Evolutionary conservation across 1,140 invertebrate genomes (phyloP), one percentile per base, ranked within the genome.

Genomic region (Microplitis demolitor): DNA sequence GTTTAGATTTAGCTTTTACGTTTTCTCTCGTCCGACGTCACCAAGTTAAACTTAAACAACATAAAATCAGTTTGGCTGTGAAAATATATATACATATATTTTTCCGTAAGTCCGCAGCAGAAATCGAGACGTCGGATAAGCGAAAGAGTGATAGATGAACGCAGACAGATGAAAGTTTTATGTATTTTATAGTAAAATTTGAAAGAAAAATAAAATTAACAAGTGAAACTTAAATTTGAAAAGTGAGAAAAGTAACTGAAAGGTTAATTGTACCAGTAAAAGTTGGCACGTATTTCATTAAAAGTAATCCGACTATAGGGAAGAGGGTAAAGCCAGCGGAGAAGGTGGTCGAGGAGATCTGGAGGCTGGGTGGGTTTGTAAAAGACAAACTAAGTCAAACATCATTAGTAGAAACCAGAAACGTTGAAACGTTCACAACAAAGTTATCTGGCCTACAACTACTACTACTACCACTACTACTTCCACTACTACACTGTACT

Each of bases 241-340:
- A 58, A 58, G 56, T 58, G 56, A 58, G 56, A 58, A 58, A 58
- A 58, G 56, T 58, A 58, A 58, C 14, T 16, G 56, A 58, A 58
- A 58, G 56, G 56, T 58, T 58, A 58, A 58, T 58, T 58, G 56
- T 58, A 31, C 56, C 56, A 58, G 14, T 58, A 58, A 58, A 58
- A 58, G 56, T 58, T 58, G 56, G 56, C 56, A 58, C 56, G 56
- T 58, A 58, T 58, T 58, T 58, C 56, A 31, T 58, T 58, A 58
- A 58, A 58, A 58, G 31, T 58, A 58, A 58, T 58, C 56, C 31
- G 56, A 58, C 56, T 58, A 31, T 9, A 58, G 24, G 56, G 56
- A 45, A 45, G 39, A 45, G 11, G 39, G 39, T 9, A 45, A 11
- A 9, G 39, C 39, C 39, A 45, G 39, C 39, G 39, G 39, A 11